Evolutionary conservation across 2,797 vertebrate species (phyloP).

Genomic region (Rhinichthys osculus): DNA sequence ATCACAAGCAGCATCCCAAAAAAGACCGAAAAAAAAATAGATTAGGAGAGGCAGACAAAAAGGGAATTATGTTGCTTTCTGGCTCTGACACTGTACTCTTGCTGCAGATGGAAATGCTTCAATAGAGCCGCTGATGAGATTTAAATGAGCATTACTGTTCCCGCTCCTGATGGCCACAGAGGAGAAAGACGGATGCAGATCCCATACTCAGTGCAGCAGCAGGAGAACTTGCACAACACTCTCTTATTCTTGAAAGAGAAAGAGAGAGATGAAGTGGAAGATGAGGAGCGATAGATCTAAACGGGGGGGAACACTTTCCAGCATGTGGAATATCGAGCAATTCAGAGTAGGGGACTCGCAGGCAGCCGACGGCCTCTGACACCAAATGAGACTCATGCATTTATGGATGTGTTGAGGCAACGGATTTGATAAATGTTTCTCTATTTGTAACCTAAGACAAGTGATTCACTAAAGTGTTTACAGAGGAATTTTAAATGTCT

Average conservation of each 20-base stretch:
- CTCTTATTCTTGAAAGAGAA: slow-evolving; percentile 41
- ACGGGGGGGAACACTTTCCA: slow-evolving; percentile 15
- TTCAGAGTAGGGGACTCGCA: slow-evolving; percentile 25
- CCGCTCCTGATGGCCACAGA: slow-evolving; percentile 35
- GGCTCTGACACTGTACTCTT: slow-evolving; percentile 37
- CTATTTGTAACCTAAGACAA: slow-evolving; percentile 48
- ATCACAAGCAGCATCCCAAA: slow-evolving; percentile 17
- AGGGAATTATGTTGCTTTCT: slow-evolving; percentile 51
- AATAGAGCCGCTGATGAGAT: slow-evolving; percentile 60
- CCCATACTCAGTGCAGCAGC: slow-evolving; percentile 39
- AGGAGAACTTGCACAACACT: slow-evolving; percentile 35
- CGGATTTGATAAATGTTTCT: slow-evolving; percentile 42
- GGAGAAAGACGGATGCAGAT: slow-evolving; percentile 50
- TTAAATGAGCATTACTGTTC: slow-evolving; percentile 61
- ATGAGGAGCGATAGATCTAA: slow-evolving; percentile 43
- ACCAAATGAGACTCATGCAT: slow-evolving; percentile 58
- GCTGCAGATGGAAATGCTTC: slow-evolving; percentile 52
- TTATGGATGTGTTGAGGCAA: slow-evolving; percentile 51
- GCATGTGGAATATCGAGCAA: slow-evolving; percentile 33
- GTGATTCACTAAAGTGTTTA: slow-evolving; percentile 55
- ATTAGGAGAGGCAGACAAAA: slow-evolving; percentile 35
- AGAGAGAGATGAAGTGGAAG: not conserved
- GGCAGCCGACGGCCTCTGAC: slow-evolving; percentile 42
- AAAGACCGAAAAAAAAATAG: not conserved
- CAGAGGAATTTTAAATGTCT: slow-evolving; percentile 49